These are phyloP conservation scores for Drosophila arawakana DNA, from an alignment of 1,140 invertebrate species.

Conservation along the genomic window DNA sequence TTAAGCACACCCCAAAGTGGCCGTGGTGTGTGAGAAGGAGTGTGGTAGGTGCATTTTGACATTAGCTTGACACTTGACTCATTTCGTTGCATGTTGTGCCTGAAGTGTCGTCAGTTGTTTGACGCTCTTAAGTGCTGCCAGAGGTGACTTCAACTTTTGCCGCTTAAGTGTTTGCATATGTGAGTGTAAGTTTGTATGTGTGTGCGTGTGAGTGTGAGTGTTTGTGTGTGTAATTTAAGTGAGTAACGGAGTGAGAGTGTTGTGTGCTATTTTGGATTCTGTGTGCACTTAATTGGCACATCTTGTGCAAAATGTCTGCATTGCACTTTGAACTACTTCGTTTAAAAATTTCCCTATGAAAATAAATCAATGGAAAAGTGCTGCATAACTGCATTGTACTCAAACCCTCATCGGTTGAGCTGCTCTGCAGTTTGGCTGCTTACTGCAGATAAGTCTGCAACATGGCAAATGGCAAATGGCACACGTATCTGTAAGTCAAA, in stretches of 20 bases:
- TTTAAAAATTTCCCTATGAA: slow-evolving; percentile 11
- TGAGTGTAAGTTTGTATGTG: slow-evolving; percentile 21
- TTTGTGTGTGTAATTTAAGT: slow-evolving; percentile 64
- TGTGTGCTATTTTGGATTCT: slow-evolving; percentile 19
- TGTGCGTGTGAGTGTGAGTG: slow-evolving; percentile 34
- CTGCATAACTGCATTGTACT: slow-evolving; percentile 72
- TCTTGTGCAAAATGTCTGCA: slow-evolving; percentile 13
- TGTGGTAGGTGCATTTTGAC: neutral
- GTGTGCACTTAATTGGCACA: slow-evolving; percentile 53
- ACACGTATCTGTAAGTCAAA: slow-evolving; percentile 64
- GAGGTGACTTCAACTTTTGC: slow-evolving; percentile 48
- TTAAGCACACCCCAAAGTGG: neutral
- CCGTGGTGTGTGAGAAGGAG: neutral
- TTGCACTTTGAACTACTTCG: slow-evolving; percentile 34
- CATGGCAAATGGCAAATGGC: slow-evolving; percentile 61
- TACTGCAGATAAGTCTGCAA: slow-evolving; percentile 25
- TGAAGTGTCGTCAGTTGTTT: slow-evolving; percentile 18
- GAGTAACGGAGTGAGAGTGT: slow-evolving; percentile 51
- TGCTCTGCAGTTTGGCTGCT: slow-evolving; percentile 6
- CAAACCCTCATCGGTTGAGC: neutral
- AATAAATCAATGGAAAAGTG: slow-evolving; percentile 73
- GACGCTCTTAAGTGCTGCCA: slow-evolving; percentile 35
- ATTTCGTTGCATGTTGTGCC: slow-evolving; percentile 47
- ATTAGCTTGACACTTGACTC: slow-evolving; percentile 19
- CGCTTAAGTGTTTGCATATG: slow-evolving; percentile 54